Percentiles rank a stretch among this genome's conserved stretches.
These are phyloP conservation scores for Holacanthella duospinosa DNA, from an alignment of 2,888 invertebrate genomes.

Conservation along the genomic window DNA sequence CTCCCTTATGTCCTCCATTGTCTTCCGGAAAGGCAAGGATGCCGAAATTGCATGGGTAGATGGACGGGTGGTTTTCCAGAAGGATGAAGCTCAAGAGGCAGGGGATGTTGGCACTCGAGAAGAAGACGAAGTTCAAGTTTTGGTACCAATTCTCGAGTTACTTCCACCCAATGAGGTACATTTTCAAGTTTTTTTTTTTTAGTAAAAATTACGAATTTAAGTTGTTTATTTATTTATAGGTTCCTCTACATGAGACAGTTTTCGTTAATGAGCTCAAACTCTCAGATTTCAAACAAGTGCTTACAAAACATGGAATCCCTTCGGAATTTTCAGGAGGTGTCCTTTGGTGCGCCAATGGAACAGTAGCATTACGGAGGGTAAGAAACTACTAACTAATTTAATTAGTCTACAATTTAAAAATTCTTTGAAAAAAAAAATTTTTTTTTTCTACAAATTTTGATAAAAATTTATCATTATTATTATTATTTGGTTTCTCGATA, in stretches of 20 bases:
- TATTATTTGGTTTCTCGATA: conserved; percentile 44
- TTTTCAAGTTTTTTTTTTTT: neutral
- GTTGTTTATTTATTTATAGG: conserved; percentile 40
- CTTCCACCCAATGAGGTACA: conserved; percentile 17
- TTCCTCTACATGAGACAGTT: conserved; percentile 65
- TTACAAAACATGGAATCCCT: conserved; percentile 60
- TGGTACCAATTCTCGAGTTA: conserved; percentile 37
- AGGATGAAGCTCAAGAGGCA: conserved; percentile 50
- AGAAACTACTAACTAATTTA: conserved; percentile 32
- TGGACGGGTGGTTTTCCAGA: conserved; percentile 53
- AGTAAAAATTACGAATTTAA: neutral
- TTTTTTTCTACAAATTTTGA: conserved; percentile 2
- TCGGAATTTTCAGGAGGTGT: conserved; percentile 87
- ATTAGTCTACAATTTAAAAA: neutral
- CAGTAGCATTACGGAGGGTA: conserved; percentile 76
- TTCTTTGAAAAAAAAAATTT: neutral
- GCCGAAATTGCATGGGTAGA: conserved; percentile 95
- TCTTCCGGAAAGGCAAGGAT: conserved; percentile 72
- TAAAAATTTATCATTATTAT: neutral
- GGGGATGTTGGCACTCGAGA: conserved; percentile 35
- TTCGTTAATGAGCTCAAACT: conserved; percentile 88
- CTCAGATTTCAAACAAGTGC: conserved; percentile 75
- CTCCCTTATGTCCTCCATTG: conserved; percentile 72
- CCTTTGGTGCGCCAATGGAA: conserved; percentile 84
- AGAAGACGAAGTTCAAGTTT: conserved; percentile 17